phyloP scores from a whole-genome alignment of 2,797 vertebrate species.

The Paguma larvata region DNA sequence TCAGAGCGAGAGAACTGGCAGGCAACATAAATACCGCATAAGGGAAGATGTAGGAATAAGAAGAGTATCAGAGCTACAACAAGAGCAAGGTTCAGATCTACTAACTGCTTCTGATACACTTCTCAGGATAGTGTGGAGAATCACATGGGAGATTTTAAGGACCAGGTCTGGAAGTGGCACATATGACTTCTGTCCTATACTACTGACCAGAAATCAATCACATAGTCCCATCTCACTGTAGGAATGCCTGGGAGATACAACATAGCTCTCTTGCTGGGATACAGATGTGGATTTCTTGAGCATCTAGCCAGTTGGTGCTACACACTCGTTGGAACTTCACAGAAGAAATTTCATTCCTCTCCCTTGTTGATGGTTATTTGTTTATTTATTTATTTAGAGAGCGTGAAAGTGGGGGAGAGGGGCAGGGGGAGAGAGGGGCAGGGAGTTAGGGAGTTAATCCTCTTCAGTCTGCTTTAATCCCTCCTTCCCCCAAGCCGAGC shows the following conservation, averaged over 20 bases:
- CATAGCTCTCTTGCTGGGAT: not conserved
- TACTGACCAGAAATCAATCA: not conserved
- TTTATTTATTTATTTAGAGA: too few relatives aligned
- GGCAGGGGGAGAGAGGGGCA: too few relatives aligned
- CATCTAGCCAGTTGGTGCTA: not conserved
- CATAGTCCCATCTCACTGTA: not conserved
- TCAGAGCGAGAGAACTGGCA: not conserved
- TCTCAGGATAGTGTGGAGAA: not conserved
- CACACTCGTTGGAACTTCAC: not conserved
- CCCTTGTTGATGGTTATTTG: not conserved
- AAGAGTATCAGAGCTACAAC: not conserved
- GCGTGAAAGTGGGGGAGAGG: too few relatives aligned
- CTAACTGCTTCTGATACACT: not conserved
- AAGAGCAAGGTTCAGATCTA: not conserved
- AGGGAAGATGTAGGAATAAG: not conserved
- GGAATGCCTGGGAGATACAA: not conserved
- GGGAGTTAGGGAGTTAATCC: too few relatives aligned
- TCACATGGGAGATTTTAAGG: not conserved
- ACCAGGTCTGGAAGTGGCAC: not conserved
- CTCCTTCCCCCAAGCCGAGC: not conserved
- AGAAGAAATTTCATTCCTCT: not conserved
- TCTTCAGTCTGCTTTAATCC: not conserved
- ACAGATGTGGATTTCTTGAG: not conserved
- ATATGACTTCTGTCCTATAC: not conserved
- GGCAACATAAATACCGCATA: not conserved